Evolutionary conservation across 2,888 invertebrate species (phyloP).

Genomic region (Byasa hedistus): DNA sequence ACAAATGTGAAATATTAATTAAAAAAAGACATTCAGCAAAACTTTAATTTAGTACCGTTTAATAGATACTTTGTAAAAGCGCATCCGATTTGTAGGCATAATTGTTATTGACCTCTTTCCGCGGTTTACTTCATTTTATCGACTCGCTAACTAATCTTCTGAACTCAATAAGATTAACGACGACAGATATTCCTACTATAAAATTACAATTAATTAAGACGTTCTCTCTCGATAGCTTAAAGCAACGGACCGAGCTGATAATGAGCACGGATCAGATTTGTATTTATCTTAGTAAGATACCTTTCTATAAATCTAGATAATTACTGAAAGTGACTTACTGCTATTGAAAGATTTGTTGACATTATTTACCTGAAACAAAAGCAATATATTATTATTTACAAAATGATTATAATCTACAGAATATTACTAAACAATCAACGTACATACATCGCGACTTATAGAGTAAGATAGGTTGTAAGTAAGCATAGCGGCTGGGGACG

Average conservation of each 20-base stretch:
- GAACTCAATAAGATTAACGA: constrained; percentile 1
- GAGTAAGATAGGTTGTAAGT: background rate
- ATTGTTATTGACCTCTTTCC: constrained; percentile 9
- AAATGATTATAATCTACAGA: background rate
- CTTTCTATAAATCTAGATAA: background rate
- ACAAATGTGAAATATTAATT: background rate
- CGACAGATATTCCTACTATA: background rate
- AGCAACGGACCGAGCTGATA: background rate
- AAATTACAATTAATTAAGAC: background rate
- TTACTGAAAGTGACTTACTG: background rate
- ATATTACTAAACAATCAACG: background rate
- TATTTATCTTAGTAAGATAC: background rate
- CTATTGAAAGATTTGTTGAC: background rate
- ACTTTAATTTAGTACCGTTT: constrained; percentile 10
- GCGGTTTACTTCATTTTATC: constrained; percentile 5
- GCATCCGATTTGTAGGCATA: constrained; percentile 13
- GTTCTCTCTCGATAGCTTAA: background rate
- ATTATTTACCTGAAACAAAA: constrained; percentile 36
- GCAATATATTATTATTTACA: background rate
- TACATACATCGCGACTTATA: background rate
- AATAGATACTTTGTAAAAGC: constrained; percentile 8
- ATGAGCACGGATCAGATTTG: background rate
- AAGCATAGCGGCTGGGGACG: constrained; percentile 30
- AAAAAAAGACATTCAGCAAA: background rate
- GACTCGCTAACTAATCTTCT: background rate